A percentile compares a stretch with the other conserved stretches of the same genome.
These are phyloP conservation scores for Euthynnus affinis DNA, from an alignment of 2,797 vertebrate genomes.

Conservation along the genomic window DNA sequence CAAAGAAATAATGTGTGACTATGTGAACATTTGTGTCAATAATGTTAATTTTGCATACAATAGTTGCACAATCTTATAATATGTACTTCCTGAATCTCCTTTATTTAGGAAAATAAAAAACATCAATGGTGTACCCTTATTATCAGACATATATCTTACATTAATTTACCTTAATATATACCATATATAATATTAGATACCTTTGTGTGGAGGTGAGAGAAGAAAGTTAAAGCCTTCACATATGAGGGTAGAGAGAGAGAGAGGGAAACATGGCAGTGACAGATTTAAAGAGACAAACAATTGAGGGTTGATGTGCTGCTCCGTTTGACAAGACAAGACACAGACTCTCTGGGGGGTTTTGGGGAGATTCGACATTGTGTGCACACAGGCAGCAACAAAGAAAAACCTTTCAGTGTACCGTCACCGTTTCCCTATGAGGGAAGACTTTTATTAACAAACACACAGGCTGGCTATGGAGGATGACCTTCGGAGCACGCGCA, in stretches of 20 bases:
- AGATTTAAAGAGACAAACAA: slow-evolving; percentile 51
- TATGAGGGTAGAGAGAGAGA: slow-evolving; percentile 42
- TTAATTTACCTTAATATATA: slow-evolving; percentile 80
- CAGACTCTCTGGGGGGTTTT: slow-evolving; percentile 35
- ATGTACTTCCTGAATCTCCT: slow-evolving; percentile 70
- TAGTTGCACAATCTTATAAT: slow-evolving; percentile 54
- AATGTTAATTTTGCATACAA: slow-evolving; percentile 34
- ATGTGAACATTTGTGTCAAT: slow-evolving; percentile 13
- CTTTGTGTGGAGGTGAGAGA: slow-evolving; percentile 47
- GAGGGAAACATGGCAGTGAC: slow-evolving; percentile 36
- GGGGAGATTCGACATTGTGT: slow-evolving; percentile 46
- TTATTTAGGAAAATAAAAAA: slow-evolving; percentile 79
- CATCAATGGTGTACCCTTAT: slow-evolving; percentile 72
- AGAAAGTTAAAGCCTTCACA: slow-evolving; percentile 37
- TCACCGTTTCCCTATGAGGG: slow-evolving; percentile 83
- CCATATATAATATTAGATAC: slow-evolving; percentile 73
- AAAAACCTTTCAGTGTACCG: slow-evolving; percentile 65
- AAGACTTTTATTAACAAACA: slow-evolving; percentile 83
- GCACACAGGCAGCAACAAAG: slow-evolving; percentile 59
- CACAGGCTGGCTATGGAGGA: slow-evolving; percentile 75
- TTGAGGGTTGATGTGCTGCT: slow-evolving; percentile 50
- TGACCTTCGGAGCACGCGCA: slow-evolving; percentile 59
- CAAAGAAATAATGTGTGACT: not conserved
- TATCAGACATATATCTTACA: slow-evolving; percentile 79
- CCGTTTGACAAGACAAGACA: slow-evolving; percentile 40